A percentile compares a stretch with the other conserved stretches of the same genome.
phyloP scores from a whole-genome alignment of 2,797 vertebrate species.

The Helicolenus hilgendorfi region DNA sequence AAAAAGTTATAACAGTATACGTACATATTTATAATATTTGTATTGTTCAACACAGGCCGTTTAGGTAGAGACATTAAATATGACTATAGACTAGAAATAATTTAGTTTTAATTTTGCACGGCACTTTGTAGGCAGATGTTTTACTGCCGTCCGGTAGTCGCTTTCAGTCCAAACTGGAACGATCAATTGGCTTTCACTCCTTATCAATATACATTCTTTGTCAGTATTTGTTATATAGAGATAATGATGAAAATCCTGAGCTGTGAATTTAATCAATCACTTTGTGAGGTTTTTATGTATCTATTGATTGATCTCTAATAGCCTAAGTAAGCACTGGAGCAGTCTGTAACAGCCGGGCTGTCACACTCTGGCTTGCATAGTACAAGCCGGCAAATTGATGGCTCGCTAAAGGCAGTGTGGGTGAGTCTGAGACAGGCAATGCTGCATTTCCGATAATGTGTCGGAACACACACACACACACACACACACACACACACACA shows the following conservation, averaged over 20 bases:
- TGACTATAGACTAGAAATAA: too few relatives aligned
- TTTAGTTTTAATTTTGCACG: too few relatives aligned
- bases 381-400: slow-evolving; percentile 58
- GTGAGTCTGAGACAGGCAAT: slow-evolving; percentile 23
- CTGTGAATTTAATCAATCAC: slow-evolving; percentile 46
- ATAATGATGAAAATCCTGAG: slow-evolving; percentile 3
- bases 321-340: slow-evolving; percentile 47
- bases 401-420: slow-evolving; percentile 49
- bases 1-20: too few relatives aligned
- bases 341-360: slow-evolving; percentile 40
- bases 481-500: background rate
- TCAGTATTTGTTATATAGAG: background rate
- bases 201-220: background rate
- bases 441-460: slow-evolving; percentile 31
- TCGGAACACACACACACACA: background rate
- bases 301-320: slow-evolving; percentile 68
- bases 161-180: too few relatives aligned
- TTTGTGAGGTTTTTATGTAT: slow-evolving; percentile 53
- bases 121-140: too few relatives aligned
- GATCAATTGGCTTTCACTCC: too few relatives aligned
- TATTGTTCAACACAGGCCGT: too few relatives aligned
- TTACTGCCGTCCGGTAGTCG: too few relatives aligned
- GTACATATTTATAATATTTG: too few relatives aligned
- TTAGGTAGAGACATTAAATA: too few relatives aligned
- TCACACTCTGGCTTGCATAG: slow-evolving; percentile 22